Evolutionary conservation across 2,888 invertebrate species (phyloP).

Genomic region (Bombyx huttoni): DNA sequence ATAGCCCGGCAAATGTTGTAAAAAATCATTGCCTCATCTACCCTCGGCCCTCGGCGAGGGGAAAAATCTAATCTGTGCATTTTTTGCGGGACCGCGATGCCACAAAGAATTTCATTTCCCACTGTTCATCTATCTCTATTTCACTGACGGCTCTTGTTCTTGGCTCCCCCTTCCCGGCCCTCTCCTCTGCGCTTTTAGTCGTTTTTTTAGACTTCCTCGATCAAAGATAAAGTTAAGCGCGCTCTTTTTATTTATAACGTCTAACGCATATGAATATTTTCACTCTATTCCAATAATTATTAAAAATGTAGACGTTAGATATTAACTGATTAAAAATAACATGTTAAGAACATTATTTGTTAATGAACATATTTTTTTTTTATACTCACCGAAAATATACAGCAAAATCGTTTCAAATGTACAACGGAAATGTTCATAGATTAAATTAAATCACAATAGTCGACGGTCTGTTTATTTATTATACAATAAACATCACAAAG

Average conservation of each 20-base stretch:
- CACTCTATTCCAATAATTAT: background rate
- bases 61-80: conserved; percentile 74
- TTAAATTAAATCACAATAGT: conserved; percentile 53
- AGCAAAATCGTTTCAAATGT: conserved; percentile 22
- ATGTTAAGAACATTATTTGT: background rate
- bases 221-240: conserved; percentile 70
- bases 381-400: conserved; percentile 9
- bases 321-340: background rate
- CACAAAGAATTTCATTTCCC: conserved; percentile 75
- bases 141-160: conserved; percentile 73
- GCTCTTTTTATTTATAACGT: conserved; percentile 50
- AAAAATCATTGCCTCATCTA: conserved; percentile 72
- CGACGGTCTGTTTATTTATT: conserved; percentile 53
- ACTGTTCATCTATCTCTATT: conserved; percentile 74
- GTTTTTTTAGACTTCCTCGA: conserved; percentile 69
- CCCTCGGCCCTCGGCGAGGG: conserved; percentile 62
- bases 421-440: conserved; percentile 43
- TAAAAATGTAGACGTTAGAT: no score
- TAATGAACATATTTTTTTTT: background rate
- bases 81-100: conserved; percentile 74
- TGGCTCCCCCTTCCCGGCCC: conserved; percentile 29
- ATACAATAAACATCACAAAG: conserved; percentile 51
- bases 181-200: conserved; percentile 37
- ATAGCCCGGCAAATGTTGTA: conserved; percentile 65
- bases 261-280: conserved; percentile 7